Evolutionary conservation across 2,888 invertebrate genomes (phyloP).

Genomic region (Dromius quadrimaculatus): DNA sequence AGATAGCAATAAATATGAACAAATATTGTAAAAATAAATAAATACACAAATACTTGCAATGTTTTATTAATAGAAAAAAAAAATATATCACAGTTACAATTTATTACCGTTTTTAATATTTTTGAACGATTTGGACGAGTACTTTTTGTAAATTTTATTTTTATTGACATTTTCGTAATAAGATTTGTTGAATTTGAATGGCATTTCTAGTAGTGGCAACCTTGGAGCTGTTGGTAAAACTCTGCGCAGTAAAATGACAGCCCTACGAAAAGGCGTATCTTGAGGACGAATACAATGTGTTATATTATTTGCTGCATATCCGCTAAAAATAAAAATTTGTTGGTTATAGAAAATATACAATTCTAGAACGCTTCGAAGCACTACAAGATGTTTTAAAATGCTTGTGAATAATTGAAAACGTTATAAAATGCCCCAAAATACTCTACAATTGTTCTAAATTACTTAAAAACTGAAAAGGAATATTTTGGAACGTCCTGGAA

Average conservation of each 20-base stretch:
- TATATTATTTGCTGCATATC: slow-evolving; percentile 70
- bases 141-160: slow-evolving; percentile 53
- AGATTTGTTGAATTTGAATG: slow-evolving; percentile 29
- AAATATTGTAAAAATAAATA: slow-evolving; percentile 50
- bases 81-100: slow-evolving; percentile 43
- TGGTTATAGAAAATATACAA: too few species aligned
- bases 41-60: slow-evolving; percentile 3
- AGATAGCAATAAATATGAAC: slow-evolving; percentile 15
- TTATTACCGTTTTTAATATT: slow-evolving; percentile 46
- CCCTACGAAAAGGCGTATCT: slow-evolving; percentile 67
- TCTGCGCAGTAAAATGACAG: slow-evolving; percentile 68
- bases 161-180: slow-evolving; percentile 42
- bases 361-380: too few species aligned
- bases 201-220: slow-evolving; percentile 53
- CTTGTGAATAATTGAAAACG: too few species aligned
- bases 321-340: too few species aligned
- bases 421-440: too few species aligned
- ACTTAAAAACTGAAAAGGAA: too few species aligned
- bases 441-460: too few species aligned
- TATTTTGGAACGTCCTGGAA: too few species aligned
- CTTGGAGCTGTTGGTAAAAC: slow-evolving; percentile 60
- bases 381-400: too few species aligned
- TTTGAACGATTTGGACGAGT: slow-evolving; percentile 54
- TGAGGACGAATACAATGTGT: slow-evolving; percentile 70
- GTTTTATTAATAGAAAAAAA: slow-evolving; percentile 2